A percentile compares a stretch with the other conserved stretches of the same genome.
phyloP scores from a whole-genome alignment of 2,113 vertebrate species.

The Nerophis ophidion region DNA sequence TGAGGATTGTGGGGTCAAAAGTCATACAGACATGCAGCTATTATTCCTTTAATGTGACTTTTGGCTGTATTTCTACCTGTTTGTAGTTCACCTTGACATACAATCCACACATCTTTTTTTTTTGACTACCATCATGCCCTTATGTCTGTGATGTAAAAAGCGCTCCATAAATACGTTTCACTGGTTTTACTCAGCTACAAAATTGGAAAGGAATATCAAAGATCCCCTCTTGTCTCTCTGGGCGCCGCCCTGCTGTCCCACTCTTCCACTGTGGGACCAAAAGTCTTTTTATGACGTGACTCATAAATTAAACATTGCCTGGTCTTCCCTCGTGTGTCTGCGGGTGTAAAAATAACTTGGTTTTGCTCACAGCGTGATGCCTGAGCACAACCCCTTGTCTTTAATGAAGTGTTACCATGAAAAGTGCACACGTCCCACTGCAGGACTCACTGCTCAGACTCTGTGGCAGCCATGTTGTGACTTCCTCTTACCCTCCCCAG shows the following conservation, averaged over 20 bases:
- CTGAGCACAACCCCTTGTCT: constrained; percentile 40
- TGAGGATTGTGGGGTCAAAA: no score
- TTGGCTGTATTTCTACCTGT: no score
- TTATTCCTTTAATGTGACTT: no score
- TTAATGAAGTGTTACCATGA: constrained; percentile 60
- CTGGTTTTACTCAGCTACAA: constrained; percentile 22
- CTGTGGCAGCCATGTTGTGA: constrained; percentile 46
- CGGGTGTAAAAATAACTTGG: constrained; percentile 58
- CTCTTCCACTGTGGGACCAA: constrained; percentile 28
- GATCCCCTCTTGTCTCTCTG: constrained; percentile 19
- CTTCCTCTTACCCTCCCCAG: constrained; percentile 59
- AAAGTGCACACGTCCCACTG: constrained; percentile 45
- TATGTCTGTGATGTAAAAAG: background rate
- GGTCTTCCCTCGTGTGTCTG: constrained; percentile 49
- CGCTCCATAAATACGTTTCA: background rate
- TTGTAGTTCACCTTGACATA: no score
- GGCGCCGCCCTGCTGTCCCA: constrained; percentile 24
- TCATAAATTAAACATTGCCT: constrained; percentile 70
- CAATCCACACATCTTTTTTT: no score
- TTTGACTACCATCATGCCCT: no score
- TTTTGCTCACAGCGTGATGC: constrained; percentile 42
- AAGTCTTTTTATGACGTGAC: constrained; percentile 44
- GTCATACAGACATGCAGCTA: no score
- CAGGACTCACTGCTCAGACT: constrained; percentile 32
- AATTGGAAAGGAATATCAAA: background rate